Conservation (phyloP, 1,140 invertebrate species). For the Stegodyphus dumicola region DNA sequence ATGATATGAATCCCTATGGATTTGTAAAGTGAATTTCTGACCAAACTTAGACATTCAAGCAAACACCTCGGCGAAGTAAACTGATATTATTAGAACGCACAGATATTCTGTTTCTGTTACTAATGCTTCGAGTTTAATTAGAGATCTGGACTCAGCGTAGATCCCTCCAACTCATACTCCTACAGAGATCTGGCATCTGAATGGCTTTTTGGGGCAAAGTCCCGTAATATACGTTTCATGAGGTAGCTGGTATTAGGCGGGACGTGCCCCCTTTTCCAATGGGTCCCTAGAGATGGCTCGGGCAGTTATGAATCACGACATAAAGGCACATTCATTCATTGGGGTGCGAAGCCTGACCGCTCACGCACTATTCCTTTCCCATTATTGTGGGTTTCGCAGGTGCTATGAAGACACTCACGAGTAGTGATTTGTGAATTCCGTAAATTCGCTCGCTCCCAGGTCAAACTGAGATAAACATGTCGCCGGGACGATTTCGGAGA, state of each 20-base stretch:
- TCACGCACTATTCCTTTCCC: background rate
- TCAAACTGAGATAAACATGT: background rate
- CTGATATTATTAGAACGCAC: conserved; percentile 4
- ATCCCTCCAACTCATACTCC: background rate
- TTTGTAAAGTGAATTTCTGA: conserved; percentile 14
- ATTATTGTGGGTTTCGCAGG: too few relatives aligned
- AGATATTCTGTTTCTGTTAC: background rate
- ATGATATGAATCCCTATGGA: conserved; percentile 9
- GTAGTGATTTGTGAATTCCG: background rate
- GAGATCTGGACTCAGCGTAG: background rate
- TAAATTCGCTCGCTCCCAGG: background rate
- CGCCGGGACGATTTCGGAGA: too few relatives aligned
- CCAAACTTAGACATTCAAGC: background rate
- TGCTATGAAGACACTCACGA: background rate
- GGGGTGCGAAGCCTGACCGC: conserved; percentile 1
- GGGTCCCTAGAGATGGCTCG: background rate
- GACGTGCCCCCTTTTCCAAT: conserved; percentile 4
- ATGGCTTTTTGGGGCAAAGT: background rate
- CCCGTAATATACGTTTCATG: conserved; percentile 1
- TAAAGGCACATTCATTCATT: background rate
- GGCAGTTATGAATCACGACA: conserved; percentile 15
- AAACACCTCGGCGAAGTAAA: conserved; percentile 1
- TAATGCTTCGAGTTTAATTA: background rate
- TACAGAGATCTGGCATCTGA: background rate
- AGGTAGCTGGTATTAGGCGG: background rate